These are phyloP conservation scores for Cavia aperea DNA, from an alignment of 2,113 vertebrate genomes.

Conservation along the genomic window DNA sequence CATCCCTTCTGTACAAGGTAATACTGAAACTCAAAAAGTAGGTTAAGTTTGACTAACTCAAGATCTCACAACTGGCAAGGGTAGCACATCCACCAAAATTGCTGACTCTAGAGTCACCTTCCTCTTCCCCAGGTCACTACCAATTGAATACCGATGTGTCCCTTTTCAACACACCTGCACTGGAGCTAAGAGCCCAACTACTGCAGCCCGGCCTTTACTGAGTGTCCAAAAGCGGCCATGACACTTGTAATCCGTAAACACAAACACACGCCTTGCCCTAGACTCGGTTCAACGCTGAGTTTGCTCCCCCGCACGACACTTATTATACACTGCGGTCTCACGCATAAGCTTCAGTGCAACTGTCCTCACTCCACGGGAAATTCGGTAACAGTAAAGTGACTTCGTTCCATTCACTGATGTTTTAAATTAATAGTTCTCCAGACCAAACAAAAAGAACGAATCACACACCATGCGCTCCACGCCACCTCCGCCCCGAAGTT, in stretches of 20 bases:
- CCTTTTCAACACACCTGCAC: background rate
- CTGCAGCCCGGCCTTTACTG: background rate
- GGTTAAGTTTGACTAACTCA: background rate
- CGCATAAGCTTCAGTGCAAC: too few relatives aligned
- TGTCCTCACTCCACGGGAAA: too few relatives aligned
- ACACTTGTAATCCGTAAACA: slow-evolving; percentile 24
- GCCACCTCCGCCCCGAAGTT: too few relatives aligned
- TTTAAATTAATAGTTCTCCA: too few relatives aligned
- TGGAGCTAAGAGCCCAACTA: background rate
- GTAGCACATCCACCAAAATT: background rate
- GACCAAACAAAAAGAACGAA: too few relatives aligned
- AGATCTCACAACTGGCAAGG: background rate
- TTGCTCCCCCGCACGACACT: background rate
- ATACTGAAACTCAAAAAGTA: background rate
- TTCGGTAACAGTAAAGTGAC: too few relatives aligned
- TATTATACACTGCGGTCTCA: too few relatives aligned
- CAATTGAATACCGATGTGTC: background rate
- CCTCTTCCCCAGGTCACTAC: background rate
- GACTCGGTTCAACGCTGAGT: background rate
- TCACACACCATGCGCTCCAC: too few relatives aligned
- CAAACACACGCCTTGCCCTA: background rate
- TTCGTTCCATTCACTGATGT: too few relatives aligned
- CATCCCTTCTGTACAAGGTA: background rate
- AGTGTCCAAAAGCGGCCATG: background rate
- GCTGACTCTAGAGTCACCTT: background rate